Conservation (phyloP, 2,888 invertebrate species). For the Drosophila aldrichi region DNA sequence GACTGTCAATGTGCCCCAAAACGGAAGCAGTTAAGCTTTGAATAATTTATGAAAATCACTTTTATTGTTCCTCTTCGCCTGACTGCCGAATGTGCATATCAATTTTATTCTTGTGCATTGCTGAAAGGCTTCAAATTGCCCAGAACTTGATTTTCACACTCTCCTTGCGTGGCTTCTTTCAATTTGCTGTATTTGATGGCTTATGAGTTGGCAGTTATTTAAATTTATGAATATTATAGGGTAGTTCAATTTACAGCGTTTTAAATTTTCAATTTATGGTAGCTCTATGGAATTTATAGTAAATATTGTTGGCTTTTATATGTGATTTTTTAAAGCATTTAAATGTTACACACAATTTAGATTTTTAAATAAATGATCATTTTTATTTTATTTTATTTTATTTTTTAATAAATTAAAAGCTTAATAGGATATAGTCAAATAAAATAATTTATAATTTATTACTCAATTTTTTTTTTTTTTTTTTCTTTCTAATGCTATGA, state of each 20-base stretch:
- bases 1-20: conserved; percentile 42
- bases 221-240: not conserved
- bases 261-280: not conserved
- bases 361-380: too few species aligned
- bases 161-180: conserved; percentile 2
- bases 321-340: not conserved
- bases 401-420: too few species aligned
- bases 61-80: conserved; percentile 16
- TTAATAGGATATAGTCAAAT: too few species aligned
- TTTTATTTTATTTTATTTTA: too few species aligned
- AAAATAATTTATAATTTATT: not conserved
- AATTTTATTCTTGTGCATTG: conserved; percentile 37
- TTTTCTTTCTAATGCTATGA: not conserved
- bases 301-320: too few species aligned
- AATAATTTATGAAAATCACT: conserved; percentile 75
- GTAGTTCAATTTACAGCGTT: not conserved
- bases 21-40: conserved; percentile 78
- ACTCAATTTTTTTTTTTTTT: not conserved
- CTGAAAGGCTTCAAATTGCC: conserved; percentile 10
- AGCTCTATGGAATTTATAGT: not conserved
- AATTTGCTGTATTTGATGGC: not conserved
- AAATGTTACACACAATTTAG: too few species aligned
- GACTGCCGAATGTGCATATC: conserved; percentile 68
- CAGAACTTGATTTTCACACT: conserved; percentile 53
- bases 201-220: not conserved